Percentiles rank a stretch among this genome's conserved stretches.
Evolutionary conservation across 2,113 vertebrate species (phyloP).

Genomic region (Platysternon megacephalum): DNA sequence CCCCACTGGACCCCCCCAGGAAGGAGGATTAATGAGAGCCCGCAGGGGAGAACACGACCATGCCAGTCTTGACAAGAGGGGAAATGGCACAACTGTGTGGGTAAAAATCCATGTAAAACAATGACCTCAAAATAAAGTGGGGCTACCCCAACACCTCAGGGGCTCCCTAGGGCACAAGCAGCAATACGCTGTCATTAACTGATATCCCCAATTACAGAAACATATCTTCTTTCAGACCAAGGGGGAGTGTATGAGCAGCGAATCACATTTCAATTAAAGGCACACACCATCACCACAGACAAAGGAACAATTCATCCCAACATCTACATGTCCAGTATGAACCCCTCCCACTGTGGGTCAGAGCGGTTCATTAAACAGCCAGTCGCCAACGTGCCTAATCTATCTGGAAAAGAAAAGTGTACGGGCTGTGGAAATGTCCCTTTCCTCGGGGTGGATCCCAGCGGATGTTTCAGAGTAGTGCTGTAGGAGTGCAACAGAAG

Average conservation of each 20-base stretch:
- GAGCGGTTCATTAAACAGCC: not conserved
- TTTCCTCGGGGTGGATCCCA: not conserved
- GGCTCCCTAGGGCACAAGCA: not conserved
- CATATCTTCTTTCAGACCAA: not conserved
- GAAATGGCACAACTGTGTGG: not conserved
- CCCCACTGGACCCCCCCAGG: not conserved
- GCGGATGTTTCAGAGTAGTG: not conserved
- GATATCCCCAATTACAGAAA: not conserved
- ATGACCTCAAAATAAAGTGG: not conserved
- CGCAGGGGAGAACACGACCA: not conserved
- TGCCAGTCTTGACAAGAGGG: not conserved
- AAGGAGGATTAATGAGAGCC: not conserved
- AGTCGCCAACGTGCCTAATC: not conserved
- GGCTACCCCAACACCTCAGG: not conserved
- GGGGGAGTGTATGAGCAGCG: not conserved
- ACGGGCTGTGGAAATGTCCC: not conserved
- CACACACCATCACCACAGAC: not conserved
- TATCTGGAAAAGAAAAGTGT: not conserved
- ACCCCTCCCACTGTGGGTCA: not conserved
- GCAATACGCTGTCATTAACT: not conserved
- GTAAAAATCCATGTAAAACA: constrained; percentile 2
- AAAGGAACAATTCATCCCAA: not conserved
- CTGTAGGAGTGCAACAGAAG: not conserved
- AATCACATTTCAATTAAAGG: not conserved
- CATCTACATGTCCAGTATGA: fast-evolving